Evolutionary conservation across 23 tunicate genomes (phyloP).

Genomic region (Clavelina lepadiformis): DNA sequence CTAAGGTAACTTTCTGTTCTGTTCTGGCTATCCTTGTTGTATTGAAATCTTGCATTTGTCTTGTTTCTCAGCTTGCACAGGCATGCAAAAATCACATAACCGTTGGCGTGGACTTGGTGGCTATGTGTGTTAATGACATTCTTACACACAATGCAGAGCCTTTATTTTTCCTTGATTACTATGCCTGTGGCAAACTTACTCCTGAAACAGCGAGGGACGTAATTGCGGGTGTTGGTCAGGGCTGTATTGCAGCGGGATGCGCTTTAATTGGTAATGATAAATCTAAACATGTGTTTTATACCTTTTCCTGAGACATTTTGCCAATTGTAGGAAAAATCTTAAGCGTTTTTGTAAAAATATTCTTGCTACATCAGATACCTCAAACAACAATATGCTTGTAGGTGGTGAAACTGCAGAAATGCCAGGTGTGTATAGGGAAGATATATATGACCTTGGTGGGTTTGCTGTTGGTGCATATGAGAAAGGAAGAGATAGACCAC

Average conservation of each 20-base stretch:
- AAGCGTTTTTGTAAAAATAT: no score
- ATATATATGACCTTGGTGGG: conserved; percentile 64
- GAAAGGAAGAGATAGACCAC: conserved; percentile 19
- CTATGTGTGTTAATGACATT: conserved; percentile 88
- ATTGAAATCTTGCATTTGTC: not conserved
- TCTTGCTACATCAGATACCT: no score
- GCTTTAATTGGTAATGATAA: conserved; percentile 80
- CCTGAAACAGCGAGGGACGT: conserved; percentile 41
- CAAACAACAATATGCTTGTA: no score
- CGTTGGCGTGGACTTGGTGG: conserved; percentile 75
- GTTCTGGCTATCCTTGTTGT: not conserved
- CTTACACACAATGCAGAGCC: conserved; percentile 87
- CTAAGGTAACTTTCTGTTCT: not conserved
- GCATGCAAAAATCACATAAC: conserved; percentile 1
- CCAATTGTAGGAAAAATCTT: no score
- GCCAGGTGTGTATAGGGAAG: conserved; percentile 64
- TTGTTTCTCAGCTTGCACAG: conserved; percentile 44
- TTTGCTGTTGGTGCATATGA: conserved; percentile 85
- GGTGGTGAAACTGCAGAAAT: conserved; percentile 96
- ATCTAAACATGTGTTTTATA: no score
- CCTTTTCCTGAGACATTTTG: no score
- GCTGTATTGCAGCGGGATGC: conserved; percentile 52
- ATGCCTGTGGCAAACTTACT: conserved; percentile 59
- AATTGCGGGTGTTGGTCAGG: conserved; percentile 45
- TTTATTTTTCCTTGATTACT: conserved; percentile 69